Percentiles rank a stretch among this genome's conserved stretches.
Conservation (phyloP, 2,113 vertebrate genomes). For the Osmerus eperlanus region DNA sequence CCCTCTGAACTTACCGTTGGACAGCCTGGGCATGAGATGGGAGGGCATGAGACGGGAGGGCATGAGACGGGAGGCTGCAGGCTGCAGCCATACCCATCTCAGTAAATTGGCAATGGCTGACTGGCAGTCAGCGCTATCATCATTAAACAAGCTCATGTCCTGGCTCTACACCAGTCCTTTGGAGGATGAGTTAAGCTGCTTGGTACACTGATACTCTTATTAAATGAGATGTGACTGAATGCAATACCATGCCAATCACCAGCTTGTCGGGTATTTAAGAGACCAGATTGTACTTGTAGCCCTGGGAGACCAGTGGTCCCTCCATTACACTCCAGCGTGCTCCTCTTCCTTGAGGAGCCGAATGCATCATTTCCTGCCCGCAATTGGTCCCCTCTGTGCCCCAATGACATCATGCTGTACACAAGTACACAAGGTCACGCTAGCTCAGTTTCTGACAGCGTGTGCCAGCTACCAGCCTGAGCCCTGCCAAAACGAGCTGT, state of each 20-base stretch:
- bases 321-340: conserved; percentile 19
- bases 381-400: background rate
- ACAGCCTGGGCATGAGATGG: too few species aligned
- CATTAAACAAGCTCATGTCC: conserved; percentile 21
- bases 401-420: conserved; percentile 3
- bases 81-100: too few species aligned
- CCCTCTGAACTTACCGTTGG: too few species aligned
- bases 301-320: conserved; percentile 7
- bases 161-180: conserved; percentile 10
- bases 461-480: background rate
- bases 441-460: background rate
- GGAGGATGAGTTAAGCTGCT: conserved; percentile 3
- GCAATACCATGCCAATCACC: conserved; percentile 10
- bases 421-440: conserved; percentile 18
- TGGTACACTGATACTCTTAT: conserved; percentile 15
- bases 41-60: too few species aligned
- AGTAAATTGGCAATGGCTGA: conserved; percentile 9
- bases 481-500: background rate
- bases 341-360: background rate
- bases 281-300: conserved; percentile 32
- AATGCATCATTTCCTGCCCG: conserved; percentile 18
- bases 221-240: conserved; percentile 19
- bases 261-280: conserved; percentile 25
- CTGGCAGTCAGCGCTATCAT: background rate
- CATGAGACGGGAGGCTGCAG: too few species aligned